Evolutionary conservation across 2,888 invertebrate genomes (phyloP), one percentile per base, ranked within the genome.

Genomic region (Mimas tiliae): DNA sequence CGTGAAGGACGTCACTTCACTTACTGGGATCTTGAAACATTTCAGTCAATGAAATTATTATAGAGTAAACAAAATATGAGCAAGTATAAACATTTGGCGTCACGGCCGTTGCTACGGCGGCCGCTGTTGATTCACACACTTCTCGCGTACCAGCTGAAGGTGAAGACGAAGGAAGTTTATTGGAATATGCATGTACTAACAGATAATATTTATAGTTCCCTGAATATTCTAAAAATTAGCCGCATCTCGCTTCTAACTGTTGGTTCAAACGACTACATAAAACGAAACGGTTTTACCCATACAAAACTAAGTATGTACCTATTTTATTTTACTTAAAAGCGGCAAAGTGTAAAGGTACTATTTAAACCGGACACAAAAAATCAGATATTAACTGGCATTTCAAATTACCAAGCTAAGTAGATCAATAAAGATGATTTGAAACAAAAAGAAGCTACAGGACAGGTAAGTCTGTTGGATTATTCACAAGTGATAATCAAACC

Each of bases 31-130:
- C 76, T 81, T 78, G 27, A 87, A 88, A 86, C 78, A 83, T 86
- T 88, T 84, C 84, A 88, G 87, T 89, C 86, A 88, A 87, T 89
- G 85, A 90, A 90, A 90, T 91, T 86, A 89, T 89, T 88, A 85
- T 80, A 86, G 82, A 86, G 83, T 90, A 91, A 90, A 89, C 87
- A 85, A 77, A 81, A 86, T 86, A 88, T 86, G 85, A 86, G 74
- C 77, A 78, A 86, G 82, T 85, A 88, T 88, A 91, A 88, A 90
- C 86, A 88, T 72, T 67, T 67, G 69, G 74, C 89, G 85, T 88
- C 91, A 89, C 81, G 85, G 82, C 80, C 81, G 90, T 90, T 89
- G 85, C 90, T 86, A 89, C 75, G 86, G 76, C 77, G 79, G 69
- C 74, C 78, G 77, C 74, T 80, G 85, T 85, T 88, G 86, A 88